Conservation (phyloP, 2,888 invertebrate genomes). For the Meghimatium bilineatum region DNA sequence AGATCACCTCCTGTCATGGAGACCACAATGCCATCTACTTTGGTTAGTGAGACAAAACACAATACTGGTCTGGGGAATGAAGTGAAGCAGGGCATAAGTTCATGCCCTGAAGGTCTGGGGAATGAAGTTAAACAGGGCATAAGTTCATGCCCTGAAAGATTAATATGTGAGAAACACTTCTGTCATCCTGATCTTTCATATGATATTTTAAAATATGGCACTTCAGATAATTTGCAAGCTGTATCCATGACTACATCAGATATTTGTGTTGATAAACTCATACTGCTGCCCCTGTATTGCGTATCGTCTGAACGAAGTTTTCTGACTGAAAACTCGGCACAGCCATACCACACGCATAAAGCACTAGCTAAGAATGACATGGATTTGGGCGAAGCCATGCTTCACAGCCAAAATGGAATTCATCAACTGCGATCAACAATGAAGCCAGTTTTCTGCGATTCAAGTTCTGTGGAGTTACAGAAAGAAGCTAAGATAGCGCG, state of each 20-base stretch:
- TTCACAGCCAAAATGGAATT: not conserved
- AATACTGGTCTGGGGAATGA: not conserved
- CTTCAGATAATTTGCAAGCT: not conserved
- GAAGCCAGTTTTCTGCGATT: too few species aligned
- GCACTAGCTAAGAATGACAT: not conserved
- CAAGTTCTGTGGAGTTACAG: not conserved
- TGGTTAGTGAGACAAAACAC: too few species aligned
- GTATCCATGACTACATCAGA: not conserved
- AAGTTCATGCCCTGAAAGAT: not conserved
- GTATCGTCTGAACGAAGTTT: not conserved
- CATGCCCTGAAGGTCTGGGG: not conserved
- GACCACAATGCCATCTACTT: too few species aligned
- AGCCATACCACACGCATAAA: not conserved
- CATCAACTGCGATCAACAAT: not conserved
- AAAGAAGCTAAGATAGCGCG: not conserved
- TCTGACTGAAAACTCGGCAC: not conserved
- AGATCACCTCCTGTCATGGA: too few species aligned
- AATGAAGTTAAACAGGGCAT: not conserved
- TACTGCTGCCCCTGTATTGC: not conserved
- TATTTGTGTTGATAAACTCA: not conserved
- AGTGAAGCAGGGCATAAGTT: not conserved
- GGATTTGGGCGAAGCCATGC: not conserved
- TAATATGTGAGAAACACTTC: not conserved
- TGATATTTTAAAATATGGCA: not conserved
- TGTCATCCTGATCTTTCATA: not conserved